Conservation (phyloP, 2,888 invertebrate genomes). For the Euproctis similis region DNA sequence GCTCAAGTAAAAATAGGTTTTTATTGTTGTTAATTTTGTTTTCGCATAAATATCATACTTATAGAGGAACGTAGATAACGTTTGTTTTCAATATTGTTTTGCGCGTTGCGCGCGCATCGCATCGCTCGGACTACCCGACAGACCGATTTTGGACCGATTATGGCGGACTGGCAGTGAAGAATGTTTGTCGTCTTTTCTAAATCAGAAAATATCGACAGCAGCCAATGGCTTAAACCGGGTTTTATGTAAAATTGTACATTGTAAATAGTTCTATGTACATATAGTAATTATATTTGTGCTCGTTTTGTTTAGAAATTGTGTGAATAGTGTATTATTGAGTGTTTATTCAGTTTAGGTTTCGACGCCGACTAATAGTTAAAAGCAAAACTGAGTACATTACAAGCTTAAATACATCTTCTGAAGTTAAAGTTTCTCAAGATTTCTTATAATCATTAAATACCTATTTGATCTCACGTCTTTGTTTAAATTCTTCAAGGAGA, state of each 20-base stretch:
- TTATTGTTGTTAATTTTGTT: no score
- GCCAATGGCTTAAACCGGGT: constrained; percentile 80
- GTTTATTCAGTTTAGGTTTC: constrained; percentile 76
- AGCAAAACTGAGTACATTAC: constrained; percentile 63
- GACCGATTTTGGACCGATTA: constrained; percentile 72
- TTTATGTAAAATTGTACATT: constrained; percentile 81
- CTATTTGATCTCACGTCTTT: constrained; percentile 61
- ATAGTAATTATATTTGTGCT: constrained; percentile 82
- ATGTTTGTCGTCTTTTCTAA: constrained; percentile 72
- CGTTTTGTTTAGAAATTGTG: constrained; percentile 77
- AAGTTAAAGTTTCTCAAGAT: constrained; percentile 33
- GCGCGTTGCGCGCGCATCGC: constrained; percentile 76
- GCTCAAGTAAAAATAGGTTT: no score
- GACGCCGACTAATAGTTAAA: constrained; percentile 75
- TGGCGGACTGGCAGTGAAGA: constrained; percentile 72
- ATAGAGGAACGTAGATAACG: constrained; percentile 20
- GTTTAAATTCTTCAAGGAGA: constrained; percentile 73
- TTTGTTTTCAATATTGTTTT: constrained; percentile 66
- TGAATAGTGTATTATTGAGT: constrained; percentile 78
- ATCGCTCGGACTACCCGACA: constrained; percentile 35
- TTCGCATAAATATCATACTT: constrained; percentile 4
- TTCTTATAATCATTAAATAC: constrained; percentile 26
- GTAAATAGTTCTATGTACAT: constrained; percentile 84
- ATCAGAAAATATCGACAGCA: constrained; percentile 78
- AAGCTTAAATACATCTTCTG: constrained; percentile 36